Percentiles rank a stretch among this genome's conserved stretches.
These are phyloP conservation scores for Corapipo altera DNA, from an alignment of 2,113 vertebrate species.

Conservation along the genomic window DNA sequence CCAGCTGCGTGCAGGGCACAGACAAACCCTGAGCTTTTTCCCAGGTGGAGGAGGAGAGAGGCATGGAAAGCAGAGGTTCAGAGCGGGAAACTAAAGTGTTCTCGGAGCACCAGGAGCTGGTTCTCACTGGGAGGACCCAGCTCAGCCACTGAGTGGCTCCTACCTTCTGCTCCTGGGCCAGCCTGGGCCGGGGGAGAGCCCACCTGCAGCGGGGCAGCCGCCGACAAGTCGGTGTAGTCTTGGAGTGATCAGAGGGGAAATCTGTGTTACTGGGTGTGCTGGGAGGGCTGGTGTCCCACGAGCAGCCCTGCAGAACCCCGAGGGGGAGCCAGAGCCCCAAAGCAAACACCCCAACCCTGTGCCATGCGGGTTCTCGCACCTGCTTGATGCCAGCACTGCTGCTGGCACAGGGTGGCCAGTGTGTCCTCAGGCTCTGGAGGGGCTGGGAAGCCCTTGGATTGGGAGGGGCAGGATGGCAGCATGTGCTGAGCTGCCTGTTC, in stretches of 20 bases:
- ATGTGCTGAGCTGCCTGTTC: neutral
- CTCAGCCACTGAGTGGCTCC: neutral
- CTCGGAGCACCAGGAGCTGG: rapidly evolving
- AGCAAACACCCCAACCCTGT: neutral
- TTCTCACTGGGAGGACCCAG: neutral
- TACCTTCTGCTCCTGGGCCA: slow-evolving; percentile 69
- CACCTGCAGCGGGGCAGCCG: slow-evolving; percentile 36
- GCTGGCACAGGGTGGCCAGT: neutral
- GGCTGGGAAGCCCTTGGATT: rapidly evolving
- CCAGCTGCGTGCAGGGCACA: neutral
- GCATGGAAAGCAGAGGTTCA: neutral
- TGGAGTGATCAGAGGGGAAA: slow-evolving; percentile 46
- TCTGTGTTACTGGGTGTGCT: neutral
- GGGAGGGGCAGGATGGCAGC: neutral
- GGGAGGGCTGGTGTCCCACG: neutral
- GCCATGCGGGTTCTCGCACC: rapidly evolving
- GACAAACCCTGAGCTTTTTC: neutral
- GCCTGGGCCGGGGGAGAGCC: neutral
- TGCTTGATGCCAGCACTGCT: neutral
- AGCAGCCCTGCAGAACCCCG: neutral
- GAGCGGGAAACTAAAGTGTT: neutral
- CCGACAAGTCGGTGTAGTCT: slow-evolving; percentile 51
- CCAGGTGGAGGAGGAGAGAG: neutral
- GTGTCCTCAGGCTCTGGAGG: neutral
- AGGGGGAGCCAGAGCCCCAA: neutral